Evolutionary conservation across 2,113 vertebrate genomes (phyloP).

Genomic region (Taurulus bubalis): DNA sequence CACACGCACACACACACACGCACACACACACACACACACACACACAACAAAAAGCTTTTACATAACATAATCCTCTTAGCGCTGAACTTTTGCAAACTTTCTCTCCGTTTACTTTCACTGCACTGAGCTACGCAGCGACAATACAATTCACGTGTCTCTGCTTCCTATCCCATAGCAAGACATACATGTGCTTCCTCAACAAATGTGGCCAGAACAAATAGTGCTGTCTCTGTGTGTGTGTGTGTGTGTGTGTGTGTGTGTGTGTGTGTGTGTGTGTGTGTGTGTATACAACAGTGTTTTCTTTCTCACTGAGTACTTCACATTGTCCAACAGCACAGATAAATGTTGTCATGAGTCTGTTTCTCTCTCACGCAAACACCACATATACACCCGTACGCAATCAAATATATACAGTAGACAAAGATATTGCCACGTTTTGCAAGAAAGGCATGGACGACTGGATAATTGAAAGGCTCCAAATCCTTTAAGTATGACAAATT

Average conservation of each 20-base stretch:
- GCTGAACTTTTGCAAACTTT: conserved; percentile 39
- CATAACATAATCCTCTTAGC: conserved; percentile 31
- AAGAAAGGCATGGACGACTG: neutral
- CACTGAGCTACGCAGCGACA: conserved; percentile 9
- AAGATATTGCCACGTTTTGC: conserved; percentile 1
- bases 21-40: conserved; percentile 10
- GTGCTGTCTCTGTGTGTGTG: neutral
- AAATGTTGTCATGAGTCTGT: conserved; percentile 8
- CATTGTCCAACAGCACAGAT: neutral
- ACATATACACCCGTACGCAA: neutral
- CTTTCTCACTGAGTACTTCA: conserved; percentile 14
- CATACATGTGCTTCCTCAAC: conserved; percentile 30
- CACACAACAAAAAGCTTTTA: conserved; percentile 26
- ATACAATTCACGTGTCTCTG: neutral
- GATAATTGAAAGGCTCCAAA: conserved; percentile 5
- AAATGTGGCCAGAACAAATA: conserved; percentile 12
- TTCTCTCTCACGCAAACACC: neutral
- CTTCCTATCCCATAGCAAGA: conserved; percentile 4
- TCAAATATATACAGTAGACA: neutral
- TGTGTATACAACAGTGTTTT: conserved; percentile 1
- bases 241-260: neutral
- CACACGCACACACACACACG: conserved; percentile 9
- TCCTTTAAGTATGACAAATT: conserved; percentile 4
- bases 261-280: neutral
- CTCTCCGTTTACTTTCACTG: neutral